Evolutionary conservation across 2,113 vertebrate species (phyloP), one percentile per base, ranked within the genome.

Genomic region (Pedionomus torquatus): DNA sequence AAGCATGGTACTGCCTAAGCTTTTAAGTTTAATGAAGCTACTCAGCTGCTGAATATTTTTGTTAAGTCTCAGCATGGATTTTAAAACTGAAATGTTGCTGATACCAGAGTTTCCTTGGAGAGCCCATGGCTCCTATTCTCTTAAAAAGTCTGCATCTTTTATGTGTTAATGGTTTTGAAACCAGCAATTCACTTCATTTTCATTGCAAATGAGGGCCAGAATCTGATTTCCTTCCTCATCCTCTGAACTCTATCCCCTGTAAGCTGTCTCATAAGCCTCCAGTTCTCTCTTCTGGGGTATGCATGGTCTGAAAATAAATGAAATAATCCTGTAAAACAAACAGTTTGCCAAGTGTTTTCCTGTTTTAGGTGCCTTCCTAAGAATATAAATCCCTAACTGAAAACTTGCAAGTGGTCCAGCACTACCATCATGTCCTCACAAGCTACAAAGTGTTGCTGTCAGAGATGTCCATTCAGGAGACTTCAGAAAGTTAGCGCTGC

Each of bases 1-100:
- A 95, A 96, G 95, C 95, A 86, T 63, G 87, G 94, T 89, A 83
- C 76, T 78, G 95, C 93, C 54, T 33, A 8, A 20, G 95, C 97
- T 97, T 97, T 97, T 96, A 93, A 95, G 93, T 93, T 97, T 97
- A 98, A 98, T 97, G 97, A 98, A 97, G 95, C 95, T 94, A 92
- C 75, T 97, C 89, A 93, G 87, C 87, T 44, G 55, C 91, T 91
- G 83, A 94, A 89, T 64, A 46, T 68, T 93, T 90, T 85, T 49
- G 57, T 88, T 96, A 96, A 97, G 90, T 84, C 89, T 98, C 95
- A 96, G 97, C 26, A 49, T 94, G 95, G 96, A 96, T 97, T 97
- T 97, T 94, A 97, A 97, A 97, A 97, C 82, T 65, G 90, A 89
- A 97, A 70, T 48, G 78, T 94, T 97, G 87, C 87, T 95, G 90